phyloP scores from a whole-genome alignment of 2,797 vertebrate species.

The Fundulus diaphanus region DNA sequence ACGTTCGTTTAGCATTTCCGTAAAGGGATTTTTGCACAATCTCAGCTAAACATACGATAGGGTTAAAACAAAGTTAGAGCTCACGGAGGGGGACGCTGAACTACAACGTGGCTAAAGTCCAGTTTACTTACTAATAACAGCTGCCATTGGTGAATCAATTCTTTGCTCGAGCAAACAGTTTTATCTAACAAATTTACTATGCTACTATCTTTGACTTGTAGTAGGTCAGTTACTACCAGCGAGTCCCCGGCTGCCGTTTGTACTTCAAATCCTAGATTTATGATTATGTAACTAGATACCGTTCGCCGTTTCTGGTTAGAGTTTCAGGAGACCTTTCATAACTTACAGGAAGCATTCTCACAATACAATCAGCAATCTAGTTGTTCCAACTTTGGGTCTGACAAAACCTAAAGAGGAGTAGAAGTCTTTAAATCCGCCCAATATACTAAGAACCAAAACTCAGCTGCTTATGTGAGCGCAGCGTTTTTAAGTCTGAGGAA shows the following conservation, averaged over 20 bases:
- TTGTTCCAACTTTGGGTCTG: neutral
- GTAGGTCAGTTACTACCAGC: neutral
- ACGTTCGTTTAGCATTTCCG: neutral
- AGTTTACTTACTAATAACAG: constrained; percentile 33
- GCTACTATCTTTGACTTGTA: neutral
- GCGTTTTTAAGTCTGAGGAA: neutral
- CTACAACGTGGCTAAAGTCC: constrained; percentile 42
- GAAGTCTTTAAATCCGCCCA: neutral
- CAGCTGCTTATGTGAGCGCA: neutral
- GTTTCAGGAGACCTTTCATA: neutral
- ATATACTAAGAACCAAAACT: neutral
- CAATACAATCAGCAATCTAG: neutral
- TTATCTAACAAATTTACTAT: neutral
- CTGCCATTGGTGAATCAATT: constrained; percentile 13
- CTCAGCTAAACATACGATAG: neutral
- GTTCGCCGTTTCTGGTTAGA: neutral
- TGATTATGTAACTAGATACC: neutral
- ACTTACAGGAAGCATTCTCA: neutral
- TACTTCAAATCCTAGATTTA: neutral
- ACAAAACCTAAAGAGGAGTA: neutral
- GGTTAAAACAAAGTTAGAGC: neutral
- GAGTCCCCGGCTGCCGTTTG: neutral
- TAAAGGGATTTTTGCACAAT: neutral
- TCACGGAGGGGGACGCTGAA: constrained; percentile 5
- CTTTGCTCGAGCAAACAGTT: constrained; percentile 2